Percentiles rank a stretch among this genome's conserved stretches.
phyloP scores from a whole-genome alignment of 1,140 invertebrate genomes.

The Aleiodes sp. region DNA sequence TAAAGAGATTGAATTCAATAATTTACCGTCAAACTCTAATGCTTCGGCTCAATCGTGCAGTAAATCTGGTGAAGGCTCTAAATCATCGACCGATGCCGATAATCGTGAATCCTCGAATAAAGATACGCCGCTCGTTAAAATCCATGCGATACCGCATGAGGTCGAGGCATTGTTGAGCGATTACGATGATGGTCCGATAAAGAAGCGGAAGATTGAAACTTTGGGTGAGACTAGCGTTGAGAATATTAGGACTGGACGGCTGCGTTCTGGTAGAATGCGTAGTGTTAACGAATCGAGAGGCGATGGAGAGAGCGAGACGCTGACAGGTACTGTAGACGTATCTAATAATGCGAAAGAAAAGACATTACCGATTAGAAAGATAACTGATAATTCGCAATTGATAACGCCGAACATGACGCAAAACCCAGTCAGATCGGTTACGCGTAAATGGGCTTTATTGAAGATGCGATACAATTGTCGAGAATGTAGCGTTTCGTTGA shows the following conservation, averaged over 20 bases:
- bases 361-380: too few species aligned
- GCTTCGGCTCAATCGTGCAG: too few species aligned
- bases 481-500: neutral
- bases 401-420: neutral
- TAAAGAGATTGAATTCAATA: too few species aligned
- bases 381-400: too few species aligned
- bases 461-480: constrained; percentile 6
- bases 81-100: too few species aligned
- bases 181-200: neutral
- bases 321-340: too few species aligned
- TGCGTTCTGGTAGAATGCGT: neutral
- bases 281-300: too few species aligned
- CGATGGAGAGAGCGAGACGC: too few species aligned
- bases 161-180: constrained; percentile 3
- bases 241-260: neutral
- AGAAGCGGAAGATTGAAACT: neutral
- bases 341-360: too few species aligned
- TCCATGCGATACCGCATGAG: constrained; percentile 10
- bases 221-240: neutral
- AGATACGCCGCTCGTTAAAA: constrained; percentile 11
- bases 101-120: neutral
- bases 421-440: neutral
- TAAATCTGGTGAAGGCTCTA: too few species aligned
- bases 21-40: too few species aligned
- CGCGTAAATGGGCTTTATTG: neutral